Evolutionary conservation across 1,140 invertebrate genomes (phyloP).

Genomic region (Drosophila mayri): DNA sequence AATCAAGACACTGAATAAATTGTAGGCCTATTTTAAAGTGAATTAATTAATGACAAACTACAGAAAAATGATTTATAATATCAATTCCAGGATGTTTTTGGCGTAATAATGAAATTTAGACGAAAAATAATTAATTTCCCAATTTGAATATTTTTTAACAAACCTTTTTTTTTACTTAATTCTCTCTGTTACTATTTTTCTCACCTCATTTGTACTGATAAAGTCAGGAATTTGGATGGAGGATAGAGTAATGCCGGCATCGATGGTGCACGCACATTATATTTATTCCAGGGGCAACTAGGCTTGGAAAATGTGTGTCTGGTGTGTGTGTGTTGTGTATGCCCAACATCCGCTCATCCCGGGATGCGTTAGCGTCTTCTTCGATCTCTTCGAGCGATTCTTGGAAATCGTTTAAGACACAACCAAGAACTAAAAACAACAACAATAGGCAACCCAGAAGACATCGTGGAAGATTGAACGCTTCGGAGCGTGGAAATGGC

Average conservation of each 20-base stretch:
- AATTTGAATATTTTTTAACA: neutral
- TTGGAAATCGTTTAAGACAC: constrained; percentile 78
- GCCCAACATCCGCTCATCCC: constrained; percentile 68
- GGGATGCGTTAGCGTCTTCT: constrained; percentile 32
- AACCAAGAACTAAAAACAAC: constrained; percentile 51
- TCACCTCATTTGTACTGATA: constrained; percentile 5
- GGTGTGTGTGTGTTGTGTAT: neutral
- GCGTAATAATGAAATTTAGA: neutral
- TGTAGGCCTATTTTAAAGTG: neutral
- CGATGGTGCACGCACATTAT: constrained; percentile 46
- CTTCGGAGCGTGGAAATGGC: constrained; percentile 70
- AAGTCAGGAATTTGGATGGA: constrained; percentile 30
- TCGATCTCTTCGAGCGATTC: constrained; percentile 64
- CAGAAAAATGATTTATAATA: neutral
- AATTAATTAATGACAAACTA: neutral
- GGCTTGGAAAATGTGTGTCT: constrained; percentile 63
- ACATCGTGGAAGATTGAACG: constrained; percentile 59
- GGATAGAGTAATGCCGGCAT: constrained; percentile 5
- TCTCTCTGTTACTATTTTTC: neutral
- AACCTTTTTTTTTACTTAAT: neutral
- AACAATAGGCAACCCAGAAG: constrained; percentile 3
- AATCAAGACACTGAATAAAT: too few relatives aligned
- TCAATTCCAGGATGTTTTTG: neutral
- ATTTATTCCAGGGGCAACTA: constrained; percentile 11
- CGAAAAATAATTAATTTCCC: too few relatives aligned